Evolutionary conservation across 1,140 invertebrate genomes (phyloP), one percentile per base, ranked within the genome.

Genomic region (Nixonia krombeini): DNA sequence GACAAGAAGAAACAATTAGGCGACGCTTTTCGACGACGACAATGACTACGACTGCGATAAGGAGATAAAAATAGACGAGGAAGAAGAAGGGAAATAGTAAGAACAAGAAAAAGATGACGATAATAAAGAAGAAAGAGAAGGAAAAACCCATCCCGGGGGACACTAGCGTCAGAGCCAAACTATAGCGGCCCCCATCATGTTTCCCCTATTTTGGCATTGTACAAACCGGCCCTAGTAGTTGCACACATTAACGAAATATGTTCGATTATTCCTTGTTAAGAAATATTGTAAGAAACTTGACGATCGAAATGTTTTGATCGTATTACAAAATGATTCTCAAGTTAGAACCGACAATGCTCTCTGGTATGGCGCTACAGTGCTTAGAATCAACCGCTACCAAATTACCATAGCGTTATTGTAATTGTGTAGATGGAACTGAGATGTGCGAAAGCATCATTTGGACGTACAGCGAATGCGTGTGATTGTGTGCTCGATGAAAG

Each of bases 321-420:
- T 21, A 3, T 21, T 6, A 6, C 6, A 3, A 6, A 6, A 21
- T 6, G 21, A 21, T 21, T 6, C 21, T 21, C 21, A 6, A 21
- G 21, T 3, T 6, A 21, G 21, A 21, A 21, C 6, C 21, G 21
- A 21, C 21, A 21, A 21, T 21, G 21, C 21, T 64, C 61, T 64
- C 33, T 70, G 29, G 69, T 70, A 68, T 57, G 69, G 69, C 72
- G 75, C 79, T 81, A 73, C 74, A 72, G 70, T 80, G 79, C 79
- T 81, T 78, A 45, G 63, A 73, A 76, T 80, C 78, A 80, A 77
- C 72, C 71, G 79, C 78, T 78, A 81, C 70, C 55, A 66, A 63
- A 75, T 64, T 81, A 83, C 74, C 58, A 75, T 80, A 80, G 74
- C 70, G 74, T 81, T 82, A 81, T 80, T 75, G 74, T 76, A 79